Evolutionary conservation across 1,140 invertebrate genomes (phyloP).

Genomic region (Batillaria attramentaria): DNA sequence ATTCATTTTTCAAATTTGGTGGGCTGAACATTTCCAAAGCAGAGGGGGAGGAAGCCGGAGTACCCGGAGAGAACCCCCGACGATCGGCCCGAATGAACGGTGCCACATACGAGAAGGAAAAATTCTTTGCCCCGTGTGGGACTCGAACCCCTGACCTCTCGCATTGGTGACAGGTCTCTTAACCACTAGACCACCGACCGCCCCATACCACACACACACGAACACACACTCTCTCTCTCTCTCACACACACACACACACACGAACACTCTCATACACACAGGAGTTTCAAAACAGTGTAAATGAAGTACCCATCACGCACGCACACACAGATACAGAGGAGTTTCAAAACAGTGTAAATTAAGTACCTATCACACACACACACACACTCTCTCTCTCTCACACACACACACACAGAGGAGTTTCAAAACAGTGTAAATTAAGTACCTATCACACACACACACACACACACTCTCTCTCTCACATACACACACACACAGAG

Average conservation of each 20-base stretch:
- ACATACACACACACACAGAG: not conserved
- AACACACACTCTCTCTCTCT: not conserved
- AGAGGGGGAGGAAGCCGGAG: constrained; percentile 75
- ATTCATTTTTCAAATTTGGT: no score
- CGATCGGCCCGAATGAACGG: not conserved
- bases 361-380: no score
- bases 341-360: not conserved
- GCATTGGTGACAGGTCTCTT: no score
- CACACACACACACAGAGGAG: not conserved
- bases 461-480: not conserved
- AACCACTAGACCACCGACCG: not conserved
- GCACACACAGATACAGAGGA: not conserved
- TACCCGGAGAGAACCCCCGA: constrained; percentile 45
- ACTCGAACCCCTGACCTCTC: no score
- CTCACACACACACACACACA: not conserved
- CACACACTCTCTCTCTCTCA: constrained; percentile 15
- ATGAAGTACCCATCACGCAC: no score
- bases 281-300: no score
- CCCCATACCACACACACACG: not conserved
- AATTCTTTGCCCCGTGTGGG: not conserved
- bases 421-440: not conserved
- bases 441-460: constrained; percentile 17
- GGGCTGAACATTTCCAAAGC: no score
- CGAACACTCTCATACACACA: not conserved
- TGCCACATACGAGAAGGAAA: not conserved